These are phyloP conservation scores for Heteromyza rotundicornis DNA, from an alignment of 2,888 invertebrate species.

Conservation along the genomic window DNA sequence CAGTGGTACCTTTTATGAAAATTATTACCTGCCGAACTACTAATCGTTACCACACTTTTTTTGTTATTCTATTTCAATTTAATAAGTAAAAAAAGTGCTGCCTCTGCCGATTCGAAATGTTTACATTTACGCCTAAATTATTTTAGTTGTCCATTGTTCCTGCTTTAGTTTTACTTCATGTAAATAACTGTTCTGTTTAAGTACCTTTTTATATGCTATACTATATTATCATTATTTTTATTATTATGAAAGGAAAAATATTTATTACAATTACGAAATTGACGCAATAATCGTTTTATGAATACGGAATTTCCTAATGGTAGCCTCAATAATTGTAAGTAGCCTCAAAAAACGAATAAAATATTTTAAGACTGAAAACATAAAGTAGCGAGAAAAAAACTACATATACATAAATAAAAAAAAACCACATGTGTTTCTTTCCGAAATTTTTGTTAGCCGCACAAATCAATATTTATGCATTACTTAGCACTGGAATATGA, in stretches of 20 bases:
- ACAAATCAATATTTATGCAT: no score
- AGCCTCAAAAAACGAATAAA: neutral
- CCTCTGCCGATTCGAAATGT: neutral
- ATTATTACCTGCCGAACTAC: neutral
- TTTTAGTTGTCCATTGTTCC: constrained; percentile 37
- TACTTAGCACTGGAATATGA: no score
- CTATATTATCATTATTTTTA: neutral
- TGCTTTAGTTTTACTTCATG: constrained; percentile 32
- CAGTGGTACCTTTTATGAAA: constrained; percentile 6
- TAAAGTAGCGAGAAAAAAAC: no score
- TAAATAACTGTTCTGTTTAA: constrained; percentile 22
- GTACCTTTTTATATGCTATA: neutral
- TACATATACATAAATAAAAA: no score
- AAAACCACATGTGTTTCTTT: no score
- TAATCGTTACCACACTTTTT: no score
- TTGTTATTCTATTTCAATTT: no score
- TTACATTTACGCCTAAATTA: neutral
- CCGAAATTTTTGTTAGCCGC: no score
- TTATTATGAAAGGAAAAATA: neutral
- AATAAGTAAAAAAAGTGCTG: constrained; percentile 24
- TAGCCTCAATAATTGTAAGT: neutral
- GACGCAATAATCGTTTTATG: neutral
- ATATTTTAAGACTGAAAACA: constrained; percentile 33
- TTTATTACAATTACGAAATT: constrained; percentile 1
- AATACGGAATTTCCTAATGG: neutral